These are phyloP conservation scores for Ischnus inquisitorius DNA, from an alignment of 2,888 invertebrate species.

Conservation along the genomic window DNA sequence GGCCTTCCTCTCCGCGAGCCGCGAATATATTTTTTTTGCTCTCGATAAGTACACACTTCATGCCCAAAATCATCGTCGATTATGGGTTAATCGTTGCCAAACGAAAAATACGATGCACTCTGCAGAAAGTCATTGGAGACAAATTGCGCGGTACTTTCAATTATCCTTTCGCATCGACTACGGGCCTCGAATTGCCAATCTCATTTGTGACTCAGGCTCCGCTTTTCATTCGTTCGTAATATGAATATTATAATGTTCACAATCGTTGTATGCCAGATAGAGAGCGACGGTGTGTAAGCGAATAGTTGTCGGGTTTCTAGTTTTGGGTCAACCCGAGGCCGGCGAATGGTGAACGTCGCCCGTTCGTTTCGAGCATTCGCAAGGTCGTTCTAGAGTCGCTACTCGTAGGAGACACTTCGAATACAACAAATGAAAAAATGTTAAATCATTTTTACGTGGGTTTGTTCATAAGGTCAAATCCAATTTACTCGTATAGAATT, in stretches of 20 bases:
- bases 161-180: not conserved
- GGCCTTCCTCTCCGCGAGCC: not conserved
- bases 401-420: not conserved
- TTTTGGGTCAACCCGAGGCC: constrained; percentile 46
- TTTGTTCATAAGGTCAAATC: not conserved
- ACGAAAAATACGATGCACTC: too few relatives aligned
- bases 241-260: not conserved
- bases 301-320: constrained; percentile 9
- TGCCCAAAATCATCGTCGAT: not conserved
- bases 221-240: not conserved
- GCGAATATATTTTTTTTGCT: not conserved
- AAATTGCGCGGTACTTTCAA: not conserved
- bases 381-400: constrained; percentile 20
- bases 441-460: not conserved
- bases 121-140: not conserved
- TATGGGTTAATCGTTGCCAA: not conserved
- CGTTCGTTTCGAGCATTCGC: not conserved
- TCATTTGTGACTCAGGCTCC: not conserved
- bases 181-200: not conserved
- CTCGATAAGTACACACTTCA: not conserved
- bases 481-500: too few relatives aligned
- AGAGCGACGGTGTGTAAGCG: not conserved
- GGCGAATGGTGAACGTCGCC: constrained; percentile 32
- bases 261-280: not conserved
- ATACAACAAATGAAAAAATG: constrained; percentile 15